Conservation (phyloP, 2,797 vertebrate genomes). For the Sandelia bainsii region DNA sequence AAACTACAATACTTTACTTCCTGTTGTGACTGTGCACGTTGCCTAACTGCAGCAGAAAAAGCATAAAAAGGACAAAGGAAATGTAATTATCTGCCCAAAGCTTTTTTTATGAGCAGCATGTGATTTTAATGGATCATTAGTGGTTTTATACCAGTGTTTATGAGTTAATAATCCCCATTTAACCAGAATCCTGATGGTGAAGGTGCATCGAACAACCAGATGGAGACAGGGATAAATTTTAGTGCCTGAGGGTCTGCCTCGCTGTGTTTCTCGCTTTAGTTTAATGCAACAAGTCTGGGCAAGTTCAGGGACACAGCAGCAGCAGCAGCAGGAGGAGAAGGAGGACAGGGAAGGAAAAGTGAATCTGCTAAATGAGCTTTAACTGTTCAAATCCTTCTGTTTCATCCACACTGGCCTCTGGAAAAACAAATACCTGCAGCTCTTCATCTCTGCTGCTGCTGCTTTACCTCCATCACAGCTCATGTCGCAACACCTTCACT, state of each 20-base stretch:
- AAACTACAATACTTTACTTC: too few species aligned
- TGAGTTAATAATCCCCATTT: background rate
- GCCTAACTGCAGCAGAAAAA: too few species aligned
- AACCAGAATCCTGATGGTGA: background rate
- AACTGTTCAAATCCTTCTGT: background rate
- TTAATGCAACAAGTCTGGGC: constrained; percentile 54
- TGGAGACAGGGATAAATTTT: constrained; percentile 23
- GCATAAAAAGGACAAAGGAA: too few species aligned
- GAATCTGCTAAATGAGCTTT: background rate
- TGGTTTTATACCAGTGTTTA: background rate
- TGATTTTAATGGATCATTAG: background rate
- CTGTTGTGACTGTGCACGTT: too few species aligned
- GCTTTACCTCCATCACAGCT: too few species aligned
- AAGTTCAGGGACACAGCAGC: constrained; percentile 24
- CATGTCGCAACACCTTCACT: background rate
- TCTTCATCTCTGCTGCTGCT: background rate
- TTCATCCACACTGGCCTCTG: background rate
- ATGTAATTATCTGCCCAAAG: background rate
- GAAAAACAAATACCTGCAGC: too few species aligned
- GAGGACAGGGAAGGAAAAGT: background rate
- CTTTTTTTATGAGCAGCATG: background rate
- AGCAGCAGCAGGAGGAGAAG: background rate
- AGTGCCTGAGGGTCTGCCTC: constrained; percentile 28
- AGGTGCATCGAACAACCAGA: too few species aligned
- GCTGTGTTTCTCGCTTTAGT: background rate